Evolutionary conservation across 2,888 invertebrate genomes (phyloP), one percentile per base, ranked within the genome.

Genomic region (Philonicus albiceps): DNA sequence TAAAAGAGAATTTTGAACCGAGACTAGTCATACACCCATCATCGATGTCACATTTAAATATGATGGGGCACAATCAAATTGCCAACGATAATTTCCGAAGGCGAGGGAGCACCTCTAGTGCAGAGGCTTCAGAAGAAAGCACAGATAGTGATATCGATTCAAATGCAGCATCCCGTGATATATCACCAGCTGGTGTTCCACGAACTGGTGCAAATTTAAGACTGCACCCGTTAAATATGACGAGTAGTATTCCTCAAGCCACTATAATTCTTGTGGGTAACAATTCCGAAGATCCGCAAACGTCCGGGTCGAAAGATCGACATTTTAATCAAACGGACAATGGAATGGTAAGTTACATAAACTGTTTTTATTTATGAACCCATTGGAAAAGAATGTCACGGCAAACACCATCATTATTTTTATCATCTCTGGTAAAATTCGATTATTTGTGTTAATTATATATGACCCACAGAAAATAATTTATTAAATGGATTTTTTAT

Each of bases 81-180:
- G 80, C 86, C 88, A 87, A 40, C 89, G 89, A 81, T 89, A 90
- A 87, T 88, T 89, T 87, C 89, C 91, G 91, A 88, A 89, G 92
- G 85, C 90, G 92, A 30, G 92, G 91, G 87, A 92, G 92, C 88
- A 92, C 91, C 49, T 92, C 92, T 8, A 92, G 92, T 16, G 91
- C 90, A 16, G 92, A 92, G 85, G 91, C 91, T 88, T 92, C 92
- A 6, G 92, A 92, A 89, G 92, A 92, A 86, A 92, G 92, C 89
- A 92, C 92, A 90, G 92, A 92, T 89, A 91, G 92, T 87, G 92
- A 92, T 88, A 90, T 90, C 81, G 92, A 92, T 88, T 88, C 90
- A 89, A 89, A 88, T 88, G 88, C 88, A 73, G 89, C 86, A 78
- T 89, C 88, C 73, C 89, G 90, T 27, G 91, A 90, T 72, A 87